Evolutionary conservation across 2,797 vertebrate genomes (phyloP).

Genomic region (Alauda arvensis): DNA sequence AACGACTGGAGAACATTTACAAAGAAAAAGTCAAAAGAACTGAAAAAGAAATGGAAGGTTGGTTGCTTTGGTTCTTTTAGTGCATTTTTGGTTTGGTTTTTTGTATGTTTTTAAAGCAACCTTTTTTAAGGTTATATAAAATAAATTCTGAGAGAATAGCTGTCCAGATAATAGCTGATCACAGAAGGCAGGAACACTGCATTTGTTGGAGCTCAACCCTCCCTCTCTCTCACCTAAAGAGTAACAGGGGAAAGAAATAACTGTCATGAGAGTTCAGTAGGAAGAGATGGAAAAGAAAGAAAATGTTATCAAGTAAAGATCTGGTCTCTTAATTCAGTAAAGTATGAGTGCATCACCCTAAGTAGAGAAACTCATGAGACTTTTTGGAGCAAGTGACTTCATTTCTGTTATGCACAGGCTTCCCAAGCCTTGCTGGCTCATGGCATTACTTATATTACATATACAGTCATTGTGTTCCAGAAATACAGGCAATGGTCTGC

Average conservation of each 20-base stretch:
- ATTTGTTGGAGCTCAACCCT: not conserved
- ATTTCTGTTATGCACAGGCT: not conserved
- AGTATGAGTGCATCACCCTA: not conserved
- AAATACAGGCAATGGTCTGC: not conserved
- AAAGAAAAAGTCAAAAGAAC: slow-evolving; percentile 81
- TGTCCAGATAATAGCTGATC: not conserved
- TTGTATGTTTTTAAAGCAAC: not conserved
- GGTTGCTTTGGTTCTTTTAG: not conserved
- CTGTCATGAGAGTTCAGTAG: not conserved
- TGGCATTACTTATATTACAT: not conserved
- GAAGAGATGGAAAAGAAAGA: not conserved
- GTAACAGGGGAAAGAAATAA: not conserved
- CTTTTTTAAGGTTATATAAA: not conserved
- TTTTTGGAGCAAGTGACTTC: not conserved
- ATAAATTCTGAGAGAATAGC: not conserved
- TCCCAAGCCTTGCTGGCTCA: not conserved
- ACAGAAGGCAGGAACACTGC: not conserved
- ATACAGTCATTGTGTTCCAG: not conserved
- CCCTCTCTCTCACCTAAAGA: not conserved
- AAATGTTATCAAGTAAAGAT: not conserved
- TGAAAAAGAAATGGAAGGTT: slow-evolving; percentile 86
- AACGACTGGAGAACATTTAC: slow-evolving; percentile 81
- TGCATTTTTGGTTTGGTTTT: not conserved
- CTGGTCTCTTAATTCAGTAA: not conserved
- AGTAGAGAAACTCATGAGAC: not conserved